Conservation (phyloP, 1,140 invertebrate genomes). For the Papilio helenus region DNA sequence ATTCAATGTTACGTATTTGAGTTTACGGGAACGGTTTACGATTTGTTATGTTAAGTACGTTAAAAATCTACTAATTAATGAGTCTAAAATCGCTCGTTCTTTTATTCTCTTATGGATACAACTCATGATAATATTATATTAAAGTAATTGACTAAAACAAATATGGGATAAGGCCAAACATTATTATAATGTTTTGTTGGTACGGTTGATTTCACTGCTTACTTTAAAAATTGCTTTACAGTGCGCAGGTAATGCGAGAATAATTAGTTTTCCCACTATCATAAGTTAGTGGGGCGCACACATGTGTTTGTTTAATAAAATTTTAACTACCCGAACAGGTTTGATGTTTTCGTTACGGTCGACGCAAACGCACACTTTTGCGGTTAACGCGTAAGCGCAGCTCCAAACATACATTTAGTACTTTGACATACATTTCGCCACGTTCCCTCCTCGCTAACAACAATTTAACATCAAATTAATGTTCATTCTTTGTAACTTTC, state of each 20-base stretch:
- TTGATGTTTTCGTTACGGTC: constrained; percentile 63
- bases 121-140: background rate
- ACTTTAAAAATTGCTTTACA: constrained; percentile 23
- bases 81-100: background rate
- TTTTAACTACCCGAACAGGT: constrained; percentile 66
- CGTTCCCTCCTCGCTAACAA: constrained; percentile 46
- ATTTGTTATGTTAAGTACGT: background rate
- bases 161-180: background rate
- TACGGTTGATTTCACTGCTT: background rate
- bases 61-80: background rate
- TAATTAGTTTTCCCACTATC: constrained; percentile 66
- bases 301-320: constrained; percentile 65
- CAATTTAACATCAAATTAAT: constrained; percentile 50
- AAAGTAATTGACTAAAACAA: background rate
- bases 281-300: constrained; percentile 60
- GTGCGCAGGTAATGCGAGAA: constrained; percentile 45
- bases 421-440: constrained; percentile 66
- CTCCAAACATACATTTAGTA: constrained; percentile 61
- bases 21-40: background rate
- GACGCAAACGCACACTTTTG: constrained; percentile 56
- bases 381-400: constrained; percentile 68
- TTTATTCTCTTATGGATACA: background rate
- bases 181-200: background rate
- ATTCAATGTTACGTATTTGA: constrained; percentile 7
- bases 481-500: constrained; percentile 39